phyloP scores from a whole-genome alignment of 2,797 vertebrate species.

The Strix occidentalis region DNA sequence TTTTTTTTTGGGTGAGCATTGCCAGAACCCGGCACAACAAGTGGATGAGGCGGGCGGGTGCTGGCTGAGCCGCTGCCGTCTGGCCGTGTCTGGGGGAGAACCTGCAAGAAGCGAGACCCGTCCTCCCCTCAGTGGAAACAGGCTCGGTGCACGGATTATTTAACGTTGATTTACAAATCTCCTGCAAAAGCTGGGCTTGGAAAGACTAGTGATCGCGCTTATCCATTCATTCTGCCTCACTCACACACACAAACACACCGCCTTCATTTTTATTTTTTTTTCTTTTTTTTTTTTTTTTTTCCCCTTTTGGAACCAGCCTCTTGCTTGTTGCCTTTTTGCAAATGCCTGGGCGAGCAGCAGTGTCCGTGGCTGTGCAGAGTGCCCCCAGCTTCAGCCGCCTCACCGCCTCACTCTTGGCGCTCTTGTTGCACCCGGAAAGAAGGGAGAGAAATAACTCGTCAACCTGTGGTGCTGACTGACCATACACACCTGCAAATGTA shows the following conservation, averaged over 20 bases:
- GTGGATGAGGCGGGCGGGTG: constrained; percentile 33
- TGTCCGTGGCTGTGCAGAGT: constrained; percentile 45
- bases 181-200: background rate
- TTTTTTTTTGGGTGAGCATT: background rate
- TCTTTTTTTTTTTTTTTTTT: background rate
- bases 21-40: constrained; percentile 27
- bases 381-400: background rate
- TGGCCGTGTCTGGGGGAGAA: background rate
- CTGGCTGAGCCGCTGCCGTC: background rate
- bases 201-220: background rate
- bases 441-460: background rate
- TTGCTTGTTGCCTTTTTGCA: background rate
- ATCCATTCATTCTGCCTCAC: background rate
- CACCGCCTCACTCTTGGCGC: background rate
- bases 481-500: constrained; percentile 49
- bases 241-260: background rate
- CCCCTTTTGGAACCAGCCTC: background rate
- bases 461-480: constrained; percentile 43
- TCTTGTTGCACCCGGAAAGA: background rate
- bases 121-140: background rate
- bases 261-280: background rate
- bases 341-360: constrained; percentile 52
- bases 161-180: background rate
- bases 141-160: background rate
- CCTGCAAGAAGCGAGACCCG: background rate